Conservation (phyloP, 2,113 vertebrate genomes). For the Hiodon tergisus region DNA sequence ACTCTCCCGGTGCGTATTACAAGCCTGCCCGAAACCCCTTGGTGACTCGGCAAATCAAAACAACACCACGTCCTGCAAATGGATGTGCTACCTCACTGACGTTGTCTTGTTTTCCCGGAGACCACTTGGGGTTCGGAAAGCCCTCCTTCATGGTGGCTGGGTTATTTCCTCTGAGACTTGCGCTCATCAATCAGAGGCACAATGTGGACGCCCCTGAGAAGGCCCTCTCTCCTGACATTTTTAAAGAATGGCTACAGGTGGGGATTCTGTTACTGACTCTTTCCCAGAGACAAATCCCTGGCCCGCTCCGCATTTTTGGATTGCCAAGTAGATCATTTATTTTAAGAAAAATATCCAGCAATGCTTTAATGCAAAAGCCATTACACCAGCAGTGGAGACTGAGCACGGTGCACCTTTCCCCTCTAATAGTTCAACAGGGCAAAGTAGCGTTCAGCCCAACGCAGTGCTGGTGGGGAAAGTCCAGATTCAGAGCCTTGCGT, state of each 20-base stretch:
- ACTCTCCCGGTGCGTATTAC: conserved; percentile 19
- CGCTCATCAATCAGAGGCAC: conserved; percentile 60
- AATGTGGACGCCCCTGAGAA: conserved; percentile 52
- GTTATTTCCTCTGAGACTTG: conserved; percentile 61
- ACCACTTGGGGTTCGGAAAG: conserved; percentile 63
- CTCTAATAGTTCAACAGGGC: no score
- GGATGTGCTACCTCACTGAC: conserved; percentile 49
- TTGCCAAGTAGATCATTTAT: not conserved
- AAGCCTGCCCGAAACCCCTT: conserved; percentile 35
- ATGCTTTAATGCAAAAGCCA: not conserved
- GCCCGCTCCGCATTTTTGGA: not conserved
- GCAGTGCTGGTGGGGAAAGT: no score
- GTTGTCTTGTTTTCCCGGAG: conserved; percentile 60
- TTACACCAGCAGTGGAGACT: not conserved
- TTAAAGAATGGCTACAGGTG: conserved; percentile 50
- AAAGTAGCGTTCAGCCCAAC: no score
- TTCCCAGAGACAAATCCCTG: not conserved
- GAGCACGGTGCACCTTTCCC: no score
- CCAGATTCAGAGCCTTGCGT: no score
- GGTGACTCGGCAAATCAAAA: conserved; percentile 48
- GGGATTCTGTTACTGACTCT: conserved; percentile 33
- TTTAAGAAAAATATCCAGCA: conserved; percentile 1
- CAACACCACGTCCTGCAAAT: conserved; percentile 53
- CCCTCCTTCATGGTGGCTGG: conserved; percentile 64
- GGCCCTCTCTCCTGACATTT: conserved; percentile 35